These are phyloP conservation scores for Pristionchus entomophagus DNA, from an alignment of 2,888 invertebrate species.

Conservation along the genomic window DNA sequence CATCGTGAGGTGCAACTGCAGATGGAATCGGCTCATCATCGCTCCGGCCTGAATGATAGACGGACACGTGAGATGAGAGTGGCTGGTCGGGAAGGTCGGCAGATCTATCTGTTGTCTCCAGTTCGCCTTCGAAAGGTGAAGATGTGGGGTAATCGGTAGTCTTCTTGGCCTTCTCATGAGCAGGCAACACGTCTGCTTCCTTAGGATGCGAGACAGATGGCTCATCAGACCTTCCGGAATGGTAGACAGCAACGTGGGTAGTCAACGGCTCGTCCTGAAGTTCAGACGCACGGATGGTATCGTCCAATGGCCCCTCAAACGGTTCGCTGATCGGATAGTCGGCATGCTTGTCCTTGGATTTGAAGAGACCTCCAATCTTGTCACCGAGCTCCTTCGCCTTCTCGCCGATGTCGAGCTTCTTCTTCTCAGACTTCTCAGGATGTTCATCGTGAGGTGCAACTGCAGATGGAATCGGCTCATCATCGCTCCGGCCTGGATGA, in stretches of 20 bases:
- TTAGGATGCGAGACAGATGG: neutral
- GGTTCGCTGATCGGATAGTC: neutral
- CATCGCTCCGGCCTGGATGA: neutral
- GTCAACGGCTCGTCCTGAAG: neutral
- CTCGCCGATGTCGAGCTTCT: constrained; percentile 13
- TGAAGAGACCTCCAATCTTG: constrained; percentile 3
- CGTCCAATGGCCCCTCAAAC: neutral
- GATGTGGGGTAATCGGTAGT: neutral
- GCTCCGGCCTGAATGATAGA: neutral
- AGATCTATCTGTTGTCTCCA: neutral
- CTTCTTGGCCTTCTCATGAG: neutral
- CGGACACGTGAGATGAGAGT: neutral
- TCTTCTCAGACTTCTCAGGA: constrained; percentile 9
- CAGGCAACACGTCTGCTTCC: neutral
- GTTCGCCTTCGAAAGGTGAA: neutral
- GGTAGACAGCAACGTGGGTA: neutral
- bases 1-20: neutral
- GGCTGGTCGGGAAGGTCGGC: neutral
- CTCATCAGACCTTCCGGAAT: neutral
- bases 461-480: neutral
- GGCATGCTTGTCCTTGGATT: neutral
- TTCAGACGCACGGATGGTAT: neutral
- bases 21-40: neutral
- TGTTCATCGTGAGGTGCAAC: neutral
- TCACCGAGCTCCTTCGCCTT: constrained; percentile 9